A percentile compares a stretch with the other conserved stretches of the same genome.
These are phyloP conservation scores for Galerucella calmariensis DNA, from an alignment of 2,888 invertebrate genomes.

Conservation along the genomic window DNA sequence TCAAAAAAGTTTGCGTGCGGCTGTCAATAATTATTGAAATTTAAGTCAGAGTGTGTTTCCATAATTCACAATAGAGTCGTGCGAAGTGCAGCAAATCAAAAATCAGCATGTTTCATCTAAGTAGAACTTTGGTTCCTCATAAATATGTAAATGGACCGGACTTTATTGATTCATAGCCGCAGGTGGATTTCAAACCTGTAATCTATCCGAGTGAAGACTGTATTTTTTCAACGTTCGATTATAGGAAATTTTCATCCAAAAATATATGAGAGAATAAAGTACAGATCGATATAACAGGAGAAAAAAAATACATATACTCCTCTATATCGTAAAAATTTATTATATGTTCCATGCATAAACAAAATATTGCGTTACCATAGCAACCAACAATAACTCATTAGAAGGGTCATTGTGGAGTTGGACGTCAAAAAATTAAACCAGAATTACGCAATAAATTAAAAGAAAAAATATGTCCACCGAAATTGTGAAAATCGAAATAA, in stretches of 20 bases:
- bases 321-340: slow-evolving; percentile 18
- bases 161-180: slow-evolving; percentile 51
- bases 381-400: too few species aligned
- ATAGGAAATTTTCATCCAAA: slow-evolving; percentile 42
- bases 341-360: too few species aligned
- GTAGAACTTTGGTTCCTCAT: slow-evolving; percentile 48
- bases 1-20: slow-evolving; percentile 19
- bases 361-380: too few species aligned
- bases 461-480: too few species aligned
- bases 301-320: too few species aligned
- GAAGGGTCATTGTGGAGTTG: too few species aligned
- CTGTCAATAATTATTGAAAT: slow-evolving; percentile 30
- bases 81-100: slow-evolving; percentile 47
- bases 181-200: slow-evolving; percentile 49
- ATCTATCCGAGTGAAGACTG: slow-evolving; percentile 50
- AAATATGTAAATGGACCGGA: slow-evolving; percentile 54
- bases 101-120: slow-evolving; percentile 47
- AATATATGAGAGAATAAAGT: slow-evolving; percentile 31
- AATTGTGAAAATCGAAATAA: too few species aligned
- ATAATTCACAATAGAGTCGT: slow-evolving; percentile 45
- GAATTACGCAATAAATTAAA: too few species aligned
- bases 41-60: slow-evolving; percentile 28
- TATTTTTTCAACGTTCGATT: slow-evolving; percentile 46
- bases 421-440: too few species aligned
- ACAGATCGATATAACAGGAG: slow-evolving; percentile 25